Evolutionary conservation across 1,140 invertebrate species (phyloP).

Genomic region (Neotoxoptera formosana): DNA sequence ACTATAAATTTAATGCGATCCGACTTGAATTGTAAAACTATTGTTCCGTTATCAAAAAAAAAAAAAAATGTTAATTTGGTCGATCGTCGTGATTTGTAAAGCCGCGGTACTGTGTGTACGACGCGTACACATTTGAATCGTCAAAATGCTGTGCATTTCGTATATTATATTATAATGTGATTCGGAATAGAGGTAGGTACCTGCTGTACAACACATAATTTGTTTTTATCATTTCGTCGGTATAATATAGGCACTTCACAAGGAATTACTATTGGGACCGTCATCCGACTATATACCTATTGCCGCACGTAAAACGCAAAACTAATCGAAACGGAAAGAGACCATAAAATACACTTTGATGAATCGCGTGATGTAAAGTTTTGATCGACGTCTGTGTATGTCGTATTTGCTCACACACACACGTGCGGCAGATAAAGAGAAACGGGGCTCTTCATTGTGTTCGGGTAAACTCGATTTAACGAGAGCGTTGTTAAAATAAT

Average conservation of each 20-base stretch:
- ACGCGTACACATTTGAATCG: not conserved
- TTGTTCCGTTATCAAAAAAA: not conserved
- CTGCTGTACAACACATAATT: not conserved
- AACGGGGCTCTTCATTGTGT: conserved; percentile 1
- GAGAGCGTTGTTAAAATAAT: conserved; percentile 9
- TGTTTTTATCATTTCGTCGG: not conserved
- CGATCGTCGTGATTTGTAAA: not conserved
- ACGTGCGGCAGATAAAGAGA: not conserved
- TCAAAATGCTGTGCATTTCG: not conserved
- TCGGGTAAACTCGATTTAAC: not conserved
- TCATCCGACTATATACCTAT: too few species aligned
- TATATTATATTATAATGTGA: not conserved
- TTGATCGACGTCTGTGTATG: not conserved
- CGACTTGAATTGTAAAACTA: not conserved
- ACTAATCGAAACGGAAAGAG: conserved; percentile 11
- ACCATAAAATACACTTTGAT: conserved; percentile 34
- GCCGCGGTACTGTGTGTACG: not conserved
- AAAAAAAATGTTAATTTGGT: not conserved
- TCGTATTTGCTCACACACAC: not conserved
- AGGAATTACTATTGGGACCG: not conserved
- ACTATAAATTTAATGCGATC: not conserved
- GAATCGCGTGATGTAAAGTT: conserved; percentile 28
- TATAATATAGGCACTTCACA: too few species aligned
- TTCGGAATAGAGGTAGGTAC: not conserved
- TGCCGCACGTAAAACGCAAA: not conserved